Evolutionary conservation across 1,140 invertebrate genomes (phyloP), one percentile per base, ranked within the genome.

Genomic region (Ceratosolen fusciceps): DNA sequence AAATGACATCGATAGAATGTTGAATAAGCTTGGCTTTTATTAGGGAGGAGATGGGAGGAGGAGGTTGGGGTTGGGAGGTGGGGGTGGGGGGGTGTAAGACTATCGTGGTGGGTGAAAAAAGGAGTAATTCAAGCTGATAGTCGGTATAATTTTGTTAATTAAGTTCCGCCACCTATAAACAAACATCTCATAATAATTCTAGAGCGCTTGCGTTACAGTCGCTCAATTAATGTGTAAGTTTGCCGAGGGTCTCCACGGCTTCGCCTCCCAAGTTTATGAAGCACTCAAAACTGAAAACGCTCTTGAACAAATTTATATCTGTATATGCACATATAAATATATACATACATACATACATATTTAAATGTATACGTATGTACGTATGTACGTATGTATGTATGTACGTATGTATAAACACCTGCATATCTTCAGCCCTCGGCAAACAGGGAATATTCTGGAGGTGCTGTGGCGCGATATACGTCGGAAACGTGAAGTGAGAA

Each of bases 241-340:
- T 73, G 58, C 58, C 29, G n/a, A 73, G 70, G 34, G 47, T 26
- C n/a, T 60, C 72, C 54, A 26, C 54, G 29, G n/a, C 19, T 49
- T 56, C 24, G 7, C 74, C 60, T 54, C 47, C 0, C 70, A 70
- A 79, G 70, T 73, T 73, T 79, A 80, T 75, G 65, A 80, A 75
- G 73, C 79, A 80, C 58, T 76, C 79, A 75, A 80, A 80, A 80
- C 54, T 80, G 79, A 80, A 80, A 75, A 80, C 73, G 52, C 62
- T 47, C 71, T 79, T 79, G 70, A 24, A 58, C 77, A 62, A 79
- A 73, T 73, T 72, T 73, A 52, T 65, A 29, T 72, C 67, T 16
- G 67, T 43, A 29, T 47, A 70, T 70, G 52, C 52, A 72, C 21
- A 19, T 78, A 60, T 68, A 58, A 10, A 31, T 7, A 34, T 62